Evolutionary conservation across 2,113 vertebrate species (phyloP), one percentile per base, ranked within the genome.

Genomic region (Sylvietta virens): DNA sequence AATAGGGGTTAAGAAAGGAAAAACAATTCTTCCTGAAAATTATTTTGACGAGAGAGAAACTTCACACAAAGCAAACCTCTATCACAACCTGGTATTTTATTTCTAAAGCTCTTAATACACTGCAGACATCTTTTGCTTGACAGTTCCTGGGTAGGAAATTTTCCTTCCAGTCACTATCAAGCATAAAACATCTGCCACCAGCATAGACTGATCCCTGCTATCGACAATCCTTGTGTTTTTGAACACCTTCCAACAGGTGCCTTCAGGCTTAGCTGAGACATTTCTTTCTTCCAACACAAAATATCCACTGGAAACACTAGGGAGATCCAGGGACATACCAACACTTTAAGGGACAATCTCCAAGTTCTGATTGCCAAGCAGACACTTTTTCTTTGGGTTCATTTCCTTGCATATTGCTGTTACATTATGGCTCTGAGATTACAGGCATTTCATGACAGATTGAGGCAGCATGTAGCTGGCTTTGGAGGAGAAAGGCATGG

Each of bases 11-110:
- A 57, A 79, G 88, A 92, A 92, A 67, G 67, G 83, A 86, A 94
- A 90, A 96, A 92, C 80, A 96, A 69, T 79, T 79, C 77, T 91
- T 71, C 57, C 57, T 72, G 81, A 87, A 94, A 95, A 89, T 94
- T 92, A 95, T 95, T 94, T 92, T 95, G 94, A 94, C 0, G 57
- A 86, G 85, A 84, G 50, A 93, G 60, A 89, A 92, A 65, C 37
- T 89, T 91, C 83, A 65, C 72, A 88, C 66, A 84, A 91, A 95
- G 86, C 67, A 88, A 92, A 70, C 17, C 51, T 83, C 72, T 90
- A 51, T 60, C 76, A 88, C 67, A 94, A 83, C 67, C 88, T 64
- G 51, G 35, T 62, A 94, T 96, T 95, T 88, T 88, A 81, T 93
- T 87, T 94, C 88, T 90, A 74, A 88, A 94, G 76, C 91, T 93